These are phyloP conservation scores for Athene cunicularia DNA, from an alignment of 2,113 vertebrate genomes.

Conservation along the genomic window DNA sequence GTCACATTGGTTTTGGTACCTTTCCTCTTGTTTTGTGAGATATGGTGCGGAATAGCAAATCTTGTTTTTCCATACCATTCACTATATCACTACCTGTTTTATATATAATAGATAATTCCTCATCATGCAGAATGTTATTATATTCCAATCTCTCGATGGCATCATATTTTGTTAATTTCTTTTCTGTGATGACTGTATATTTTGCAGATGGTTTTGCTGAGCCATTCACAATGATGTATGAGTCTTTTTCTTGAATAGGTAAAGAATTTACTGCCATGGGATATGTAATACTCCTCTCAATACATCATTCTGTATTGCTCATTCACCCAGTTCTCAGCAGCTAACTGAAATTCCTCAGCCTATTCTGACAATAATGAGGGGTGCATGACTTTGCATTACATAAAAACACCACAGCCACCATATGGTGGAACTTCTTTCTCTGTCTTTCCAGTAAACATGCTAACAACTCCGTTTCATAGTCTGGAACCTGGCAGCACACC, in stretches of 20 bases:
- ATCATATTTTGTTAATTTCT: background rate
- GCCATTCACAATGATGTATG: background rate
- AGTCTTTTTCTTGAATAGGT: background rate
- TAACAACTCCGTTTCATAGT: background rate
- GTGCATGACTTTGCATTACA: background rate
- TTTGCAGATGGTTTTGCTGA: background rate
- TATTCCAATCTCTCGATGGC: background rate
- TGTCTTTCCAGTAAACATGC: background rate
- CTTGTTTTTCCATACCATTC: background rate
- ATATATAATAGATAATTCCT: background rate
- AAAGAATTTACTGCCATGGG: background rate
- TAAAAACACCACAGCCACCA: background rate
- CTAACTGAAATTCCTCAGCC: background rate
- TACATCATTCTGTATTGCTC: background rate
- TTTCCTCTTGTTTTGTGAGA: background rate
- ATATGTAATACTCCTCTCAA: background rate
- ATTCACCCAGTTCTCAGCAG: rapidly evolving
- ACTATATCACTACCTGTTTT: background rate
- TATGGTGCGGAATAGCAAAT: background rate
- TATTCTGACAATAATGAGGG: background rate
- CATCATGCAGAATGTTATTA: background rate
- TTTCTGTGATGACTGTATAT: background rate
- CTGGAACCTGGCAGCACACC: background rate
- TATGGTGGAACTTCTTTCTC: background rate
- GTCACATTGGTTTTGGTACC: background rate